Percentiles rank a stretch among this genome's conserved stretches.
Conservation (phyloP, 2,797 vertebrate genomes). For the Hypotaenidia okinawae region DNA sequence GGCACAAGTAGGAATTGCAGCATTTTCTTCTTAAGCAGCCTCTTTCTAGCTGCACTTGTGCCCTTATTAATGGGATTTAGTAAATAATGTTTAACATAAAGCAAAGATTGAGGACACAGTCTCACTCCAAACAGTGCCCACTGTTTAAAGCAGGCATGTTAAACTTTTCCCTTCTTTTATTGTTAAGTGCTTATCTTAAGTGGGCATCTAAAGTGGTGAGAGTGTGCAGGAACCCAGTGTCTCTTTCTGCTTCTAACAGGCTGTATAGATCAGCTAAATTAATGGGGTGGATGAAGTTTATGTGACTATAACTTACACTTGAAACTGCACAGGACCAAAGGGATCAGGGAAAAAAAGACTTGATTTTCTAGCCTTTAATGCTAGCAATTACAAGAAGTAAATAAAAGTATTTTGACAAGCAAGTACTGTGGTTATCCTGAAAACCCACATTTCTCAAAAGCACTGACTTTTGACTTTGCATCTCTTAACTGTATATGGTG, state of each 20-base stretch:
- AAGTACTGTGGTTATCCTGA: not conserved
- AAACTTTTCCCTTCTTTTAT: not conserved
- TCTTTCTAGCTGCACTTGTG: not conserved
- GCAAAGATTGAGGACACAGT: not conserved
- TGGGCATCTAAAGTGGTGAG: not conserved
- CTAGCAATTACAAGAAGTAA: not conserved
- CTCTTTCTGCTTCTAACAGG: not conserved
- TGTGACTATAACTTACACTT: not conserved
- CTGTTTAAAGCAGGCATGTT: not conserved
- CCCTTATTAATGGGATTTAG: not conserved
- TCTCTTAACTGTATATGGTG: not conserved
- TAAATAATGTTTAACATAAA: conserved; percentile 5
- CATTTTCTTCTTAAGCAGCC: not conserved
- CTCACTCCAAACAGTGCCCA: not conserved
- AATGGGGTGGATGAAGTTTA: not conserved
- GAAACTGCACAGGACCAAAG: not conserved
- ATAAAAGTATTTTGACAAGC: conserved; percentile 20
- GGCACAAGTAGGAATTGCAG: not conserved
- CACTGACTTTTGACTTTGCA: conserved; percentile 1
- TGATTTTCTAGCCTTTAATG: not conserved
- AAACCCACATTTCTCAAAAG: conserved; percentile 24
- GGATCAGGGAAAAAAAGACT: not conserved
- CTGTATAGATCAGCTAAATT: not conserved
- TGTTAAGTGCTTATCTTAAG: not conserved
- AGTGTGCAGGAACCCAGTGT: not conserved